Evolutionary conservation across 2,797 vertebrate species (phyloP), one percentile per base, ranked within the genome.

Genomic region (Lycodopsis pacificus): DNA sequence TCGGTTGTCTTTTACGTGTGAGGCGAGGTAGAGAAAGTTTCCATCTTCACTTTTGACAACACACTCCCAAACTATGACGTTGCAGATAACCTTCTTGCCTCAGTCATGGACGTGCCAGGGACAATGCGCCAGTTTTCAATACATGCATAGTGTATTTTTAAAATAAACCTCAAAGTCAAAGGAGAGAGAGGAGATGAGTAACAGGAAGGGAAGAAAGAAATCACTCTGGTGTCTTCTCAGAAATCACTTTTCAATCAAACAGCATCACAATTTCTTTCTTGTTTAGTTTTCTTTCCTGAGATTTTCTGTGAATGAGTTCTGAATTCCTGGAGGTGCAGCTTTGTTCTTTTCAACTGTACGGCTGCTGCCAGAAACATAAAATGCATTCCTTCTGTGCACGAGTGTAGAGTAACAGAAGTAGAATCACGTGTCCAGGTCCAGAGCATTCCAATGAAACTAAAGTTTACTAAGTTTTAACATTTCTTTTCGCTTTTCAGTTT

Each of bases 221-320:
- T 72, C 48, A 40, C 44, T 44, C 51, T 32, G 19, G 20, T 67
- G 68, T 49, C 51, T 27, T 62, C 4, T 6, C 25, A 51, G 11
- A 69, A 34, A 65, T 70, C 57, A 38, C 62, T 36, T 57, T 64
- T 74, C 71, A 80, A 65, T 82, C 71, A 84, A 42, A 77, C 13
- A 17, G 13, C 32, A 3, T 65, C 58, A 32, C n/a, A 7, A 15
- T 61, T 57, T 65, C 19, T 27, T 1, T 36, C 19, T 30, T 20
- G 44, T 48, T 19, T n/a, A 5, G 8, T 3, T 42, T 44, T 38
- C 46, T 59, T 69, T 49, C 15, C 4, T 20, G 3, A 42, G 12
- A 58, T 71, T 62, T 42, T 40, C 51, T 42, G 13, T 25, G 53
- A 65, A 32, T 44, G 48, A 51, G 62, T 48, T 76, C 61, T 54